A percentile compares a stretch with the other conserved stretches of the same genome.
Evolutionary conservation across 1,140 invertebrate genomes (phyloP).

Genomic region (Eriosoma lanigerum): DNA sequence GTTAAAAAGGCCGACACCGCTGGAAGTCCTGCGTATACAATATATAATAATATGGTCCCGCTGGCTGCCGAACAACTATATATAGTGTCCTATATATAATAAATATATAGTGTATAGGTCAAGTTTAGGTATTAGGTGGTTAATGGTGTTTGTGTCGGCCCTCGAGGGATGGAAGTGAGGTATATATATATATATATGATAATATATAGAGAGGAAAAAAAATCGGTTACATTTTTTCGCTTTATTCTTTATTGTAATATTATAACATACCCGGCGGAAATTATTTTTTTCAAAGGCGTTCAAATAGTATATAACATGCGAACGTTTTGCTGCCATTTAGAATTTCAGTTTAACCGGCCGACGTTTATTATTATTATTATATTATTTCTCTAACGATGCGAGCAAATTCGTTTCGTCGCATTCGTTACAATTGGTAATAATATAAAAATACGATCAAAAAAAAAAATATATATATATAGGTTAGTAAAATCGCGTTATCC

Average conservation of each 20-base stretch:
- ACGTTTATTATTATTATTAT: not conserved
- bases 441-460: too few relatives aligned
- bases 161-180: not conserved
- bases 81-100: too few relatives aligned
- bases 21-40: slow-evolving; percentile 13
- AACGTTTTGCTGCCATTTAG: too few relatives aligned
- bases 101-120: not conserved
- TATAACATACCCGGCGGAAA: not conserved
- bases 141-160: not conserved
- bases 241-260: not conserved
- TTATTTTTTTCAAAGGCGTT: not conserved
- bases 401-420: slow-evolving; percentile 10
- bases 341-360: too few relatives aligned
- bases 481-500: not conserved
- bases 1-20: slow-evolving; percentile 24
- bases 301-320: not conserved
- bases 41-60: too few relatives aligned
- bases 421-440: not conserved
- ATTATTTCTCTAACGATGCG: not conserved
- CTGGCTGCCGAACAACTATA: too few relatives aligned
- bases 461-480: not conserved
- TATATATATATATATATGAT: too few relatives aligned
- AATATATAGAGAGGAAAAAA: not conserved
- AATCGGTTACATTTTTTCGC: not conserved
- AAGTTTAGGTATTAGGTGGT: not conserved